phyloP scores from a whole-genome alignment of 2,888 invertebrate genomes.

The Plebejus anna region DNA sequence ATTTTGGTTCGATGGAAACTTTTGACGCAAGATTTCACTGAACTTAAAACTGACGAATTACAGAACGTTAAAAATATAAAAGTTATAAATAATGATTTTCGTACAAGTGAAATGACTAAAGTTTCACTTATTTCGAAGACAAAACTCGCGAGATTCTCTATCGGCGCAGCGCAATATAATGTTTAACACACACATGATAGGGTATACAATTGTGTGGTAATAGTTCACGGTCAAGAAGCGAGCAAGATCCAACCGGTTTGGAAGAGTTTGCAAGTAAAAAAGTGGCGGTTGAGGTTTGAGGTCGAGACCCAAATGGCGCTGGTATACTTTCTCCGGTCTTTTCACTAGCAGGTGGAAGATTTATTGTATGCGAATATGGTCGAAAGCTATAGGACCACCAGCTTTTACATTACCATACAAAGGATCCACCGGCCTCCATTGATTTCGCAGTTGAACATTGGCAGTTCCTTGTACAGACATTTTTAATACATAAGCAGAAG shows the following conservation, averaged over 20 bases:
- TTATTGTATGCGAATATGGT: slow-evolving; percentile 38
- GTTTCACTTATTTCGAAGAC: slow-evolving; percentile 27
- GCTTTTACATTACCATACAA: slow-evolving; percentile 18
- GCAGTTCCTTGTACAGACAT: not conserved
- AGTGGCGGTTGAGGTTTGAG: slow-evolving; percentile 66
- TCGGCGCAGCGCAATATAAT: not conserved
- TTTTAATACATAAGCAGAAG: not conserved
- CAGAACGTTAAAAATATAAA: slow-evolving; percentile 5
- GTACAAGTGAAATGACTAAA: slow-evolving; percentile 21
- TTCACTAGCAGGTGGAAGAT: slow-evolving; percentile 58
- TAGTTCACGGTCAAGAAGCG: slow-evolving; percentile 38
- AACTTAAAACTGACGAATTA: not conserved
- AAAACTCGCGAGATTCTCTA: slow-evolving; percentile 8
- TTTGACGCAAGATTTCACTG: not conserved
- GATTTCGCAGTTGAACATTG: not conserved
- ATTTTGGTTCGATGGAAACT: not conserved
- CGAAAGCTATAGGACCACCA: slow-evolving; percentile 1
- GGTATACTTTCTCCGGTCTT: slow-evolving; percentile 76
- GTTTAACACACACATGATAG: slow-evolving; percentile 19
- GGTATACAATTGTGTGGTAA: slow-evolving; percentile 29
- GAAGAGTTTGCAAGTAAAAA: slow-evolving; percentile 54
- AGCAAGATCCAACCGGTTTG: slow-evolving; percentile 46
- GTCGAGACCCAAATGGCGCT: slow-evolving; percentile 75
- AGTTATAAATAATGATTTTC: slow-evolving; percentile 9
- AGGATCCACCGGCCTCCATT: not conserved